These are phyloP conservation scores for Branchipolynoe longqiensis DNA, from an alignment of 2,888 invertebrate species.

Conservation along the genomic window DNA sequence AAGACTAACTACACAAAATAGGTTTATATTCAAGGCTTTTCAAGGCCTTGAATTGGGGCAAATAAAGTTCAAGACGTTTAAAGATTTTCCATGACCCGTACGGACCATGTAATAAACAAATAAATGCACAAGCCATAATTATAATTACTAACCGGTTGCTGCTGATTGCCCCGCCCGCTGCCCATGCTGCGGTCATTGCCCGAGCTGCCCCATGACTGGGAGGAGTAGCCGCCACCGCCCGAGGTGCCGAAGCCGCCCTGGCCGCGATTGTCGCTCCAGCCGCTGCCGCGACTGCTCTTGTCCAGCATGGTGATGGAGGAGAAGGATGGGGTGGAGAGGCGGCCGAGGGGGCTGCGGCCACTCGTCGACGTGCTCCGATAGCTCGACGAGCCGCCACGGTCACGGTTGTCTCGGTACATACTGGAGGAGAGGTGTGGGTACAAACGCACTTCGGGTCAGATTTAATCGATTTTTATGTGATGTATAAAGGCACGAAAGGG, in stretches of 20 bases:
- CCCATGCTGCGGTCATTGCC: conserved; percentile 26
- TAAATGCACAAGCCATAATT: background rate
- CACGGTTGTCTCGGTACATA: conserved; percentile 52
- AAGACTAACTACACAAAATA: no score
- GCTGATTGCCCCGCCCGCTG: background rate
- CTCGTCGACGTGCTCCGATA: background rate
- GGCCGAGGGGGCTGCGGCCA: background rate
- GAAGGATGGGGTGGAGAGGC: conserved; percentile 37
- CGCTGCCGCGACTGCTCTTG: background rate
- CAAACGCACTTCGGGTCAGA: no score
- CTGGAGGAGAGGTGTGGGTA: background rate
- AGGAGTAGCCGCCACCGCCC: background rate
- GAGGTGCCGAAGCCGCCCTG: conserved; percentile 13
- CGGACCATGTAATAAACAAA: no score
- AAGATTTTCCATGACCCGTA: no score
- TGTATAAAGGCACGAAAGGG: no score
- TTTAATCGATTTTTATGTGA: no score
- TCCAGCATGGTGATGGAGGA: conserved; percentile 51
- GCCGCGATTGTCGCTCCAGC: conserved; percentile 20
- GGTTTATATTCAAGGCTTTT: no score
- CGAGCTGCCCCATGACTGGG: conserved; percentile 34
- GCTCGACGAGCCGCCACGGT: background rate
- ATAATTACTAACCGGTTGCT: background rate
- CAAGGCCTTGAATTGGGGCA: no score
- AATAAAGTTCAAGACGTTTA: no score